phyloP scores from a whole-genome alignment of 2,888 invertebrate species.

The Phytoseiulus persimilis region DNA sequence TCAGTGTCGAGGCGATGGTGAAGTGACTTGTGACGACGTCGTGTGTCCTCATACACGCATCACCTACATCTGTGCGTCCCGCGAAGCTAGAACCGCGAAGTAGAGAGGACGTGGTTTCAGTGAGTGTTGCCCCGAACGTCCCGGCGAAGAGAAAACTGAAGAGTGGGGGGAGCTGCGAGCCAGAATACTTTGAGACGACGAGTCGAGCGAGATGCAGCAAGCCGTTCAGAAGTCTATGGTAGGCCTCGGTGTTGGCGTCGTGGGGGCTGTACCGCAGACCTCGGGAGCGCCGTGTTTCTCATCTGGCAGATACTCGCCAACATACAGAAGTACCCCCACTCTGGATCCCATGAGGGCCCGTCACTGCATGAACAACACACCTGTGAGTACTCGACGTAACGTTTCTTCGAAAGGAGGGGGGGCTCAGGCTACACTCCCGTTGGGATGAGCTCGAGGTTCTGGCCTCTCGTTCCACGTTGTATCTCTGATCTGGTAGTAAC shows the following conservation, averaged over 20 bases:
- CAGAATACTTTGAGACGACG: not conserved
- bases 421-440: not conserved
- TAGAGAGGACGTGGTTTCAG: not conserved
- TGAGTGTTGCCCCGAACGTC: not conserved
- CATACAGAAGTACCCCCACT: slow-evolving; percentile 29
- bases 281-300: slow-evolving; percentile 31
- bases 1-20: not conserved
- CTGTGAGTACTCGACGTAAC: not conserved
- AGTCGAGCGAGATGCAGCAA: slow-evolving; percentile 29
- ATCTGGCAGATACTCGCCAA: slow-evolving; percentile 32
- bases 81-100: not conserved
- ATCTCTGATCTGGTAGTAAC: too few species aligned
- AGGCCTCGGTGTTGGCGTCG: slow-evolving; percentile 33
- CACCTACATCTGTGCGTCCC: not conserved
- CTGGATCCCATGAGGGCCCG: slow-evolving; percentile 28
- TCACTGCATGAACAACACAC: slow-evolving; percentile 27
- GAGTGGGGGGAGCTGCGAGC: not conserved
- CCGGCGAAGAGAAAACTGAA: not conserved
- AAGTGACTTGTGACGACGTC: not conserved
- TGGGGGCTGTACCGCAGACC: slow-evolving; percentile 28
- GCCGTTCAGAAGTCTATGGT: slow-evolving; percentile 38
- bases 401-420: not conserved
- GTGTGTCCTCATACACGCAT: not conserved
- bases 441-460: not conserved
- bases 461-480: too few species aligned